These are phyloP conservation scores for Acromyrmex echinatior DNA, from an alignment of 1,140 invertebrate species.

Conservation along the genomic window DNA sequence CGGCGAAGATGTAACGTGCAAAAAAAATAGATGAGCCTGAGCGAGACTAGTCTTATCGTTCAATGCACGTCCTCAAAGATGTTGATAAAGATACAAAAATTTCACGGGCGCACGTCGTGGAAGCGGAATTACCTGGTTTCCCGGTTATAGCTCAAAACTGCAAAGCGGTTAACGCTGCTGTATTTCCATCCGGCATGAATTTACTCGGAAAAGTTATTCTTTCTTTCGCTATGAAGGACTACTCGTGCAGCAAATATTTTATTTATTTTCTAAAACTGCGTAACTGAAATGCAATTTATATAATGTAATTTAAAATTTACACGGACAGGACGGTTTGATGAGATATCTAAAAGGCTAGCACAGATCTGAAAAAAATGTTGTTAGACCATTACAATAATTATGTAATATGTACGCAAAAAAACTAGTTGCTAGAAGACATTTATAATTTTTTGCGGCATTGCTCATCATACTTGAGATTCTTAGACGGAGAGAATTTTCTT, in stretches of 20 bases:
- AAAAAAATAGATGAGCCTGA: slow-evolving; percentile 15
- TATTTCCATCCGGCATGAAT: background rate
- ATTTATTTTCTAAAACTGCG: slow-evolving; percentile 9
- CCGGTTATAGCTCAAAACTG: slow-evolving; percentile 13
- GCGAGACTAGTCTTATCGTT: slow-evolving; percentile 53
- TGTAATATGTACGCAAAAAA: no score
- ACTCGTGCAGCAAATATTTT: background rate
- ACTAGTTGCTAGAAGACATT: no score
- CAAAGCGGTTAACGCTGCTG: background rate
- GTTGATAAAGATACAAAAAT: slow-evolving; percentile 56
- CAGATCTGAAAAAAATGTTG: no score
- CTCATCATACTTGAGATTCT: no score
- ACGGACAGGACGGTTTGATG: no score
- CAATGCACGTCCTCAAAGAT: slow-evolving; percentile 29
- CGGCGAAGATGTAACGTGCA: slow-evolving; percentile 15
- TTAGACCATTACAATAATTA: no score
- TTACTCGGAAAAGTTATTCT: background rate
- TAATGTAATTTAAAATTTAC: background rate
- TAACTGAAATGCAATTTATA: background rate
- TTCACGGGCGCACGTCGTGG: background rate
- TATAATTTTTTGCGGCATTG: no score
- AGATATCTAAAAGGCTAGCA: no score
- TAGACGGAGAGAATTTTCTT: no score
- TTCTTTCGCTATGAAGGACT: background rate
- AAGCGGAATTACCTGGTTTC: slow-evolving; percentile 24